Base-by-base conservation (phyloP, 1,140 invertebrate genomes). In the Acromyrmex echinatior region DNA sequence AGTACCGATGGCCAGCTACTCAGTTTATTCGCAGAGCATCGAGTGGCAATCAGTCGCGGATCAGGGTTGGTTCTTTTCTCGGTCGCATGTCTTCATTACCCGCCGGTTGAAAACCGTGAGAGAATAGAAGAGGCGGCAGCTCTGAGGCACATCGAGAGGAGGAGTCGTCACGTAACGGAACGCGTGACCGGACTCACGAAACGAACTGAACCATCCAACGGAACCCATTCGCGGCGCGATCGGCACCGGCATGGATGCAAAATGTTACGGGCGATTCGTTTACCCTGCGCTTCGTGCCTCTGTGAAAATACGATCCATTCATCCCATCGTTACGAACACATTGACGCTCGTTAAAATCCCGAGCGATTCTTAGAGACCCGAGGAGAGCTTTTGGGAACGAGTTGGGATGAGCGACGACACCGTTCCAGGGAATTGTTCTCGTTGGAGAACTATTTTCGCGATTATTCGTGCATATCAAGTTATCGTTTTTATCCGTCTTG, bases 31-130 rank as follows among this genome's bases (percentile, higher is more conserved):
- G 66, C 9, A 12, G 66, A 86, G 68, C 79, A 86, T 85, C 78
- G 78, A 85, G 16, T 53, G 79, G 86, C 91, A 92, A 92, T 92
- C 89, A 90, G 87, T 92, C 86, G 87, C 88, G 87, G 89, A 92
- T 92, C 88, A 92, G 49, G 39, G 39, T 35, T 63, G 53, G 21
- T 71, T 87, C 73, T 87, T 87, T 85, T 77, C 70, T 16, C 45
- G 68, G 49, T 71, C 66, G 35, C 78, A 73, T 66, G 82, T 92
- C 86, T 91, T 91, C 91, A 74, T 92, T 88, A 88, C 35, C 77
- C 31, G 63, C 39, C 63, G 39, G 21, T 18, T 56, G 70, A 49
- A 84, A 56, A 68, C 65, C n/a, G 65, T 63, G 25, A 12, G 5
- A 31, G 70, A 56, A 62, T 53, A 21, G 56, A 21, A 73, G 21